A percentile compares a stretch with the other conserved stretches of the same genome.
Evolutionary conservation across 2,113 vertebrate species (phyloP).

Genomic region (Rostratula benghalensis): DNA sequence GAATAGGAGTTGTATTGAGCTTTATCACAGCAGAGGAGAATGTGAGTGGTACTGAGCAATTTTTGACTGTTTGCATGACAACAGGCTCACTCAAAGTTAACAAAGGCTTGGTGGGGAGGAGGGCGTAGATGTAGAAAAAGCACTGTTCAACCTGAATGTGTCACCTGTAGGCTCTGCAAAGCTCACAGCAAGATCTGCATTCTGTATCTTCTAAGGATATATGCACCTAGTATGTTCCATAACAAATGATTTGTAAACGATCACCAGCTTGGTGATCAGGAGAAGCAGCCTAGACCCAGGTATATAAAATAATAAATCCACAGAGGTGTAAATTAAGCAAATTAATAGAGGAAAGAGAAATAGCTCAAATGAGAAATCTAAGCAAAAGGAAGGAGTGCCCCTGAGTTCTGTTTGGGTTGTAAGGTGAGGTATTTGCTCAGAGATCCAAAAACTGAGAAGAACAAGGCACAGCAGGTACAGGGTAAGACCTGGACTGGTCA

Average conservation of each 20-base stretch:
- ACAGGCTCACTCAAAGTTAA: neutral
- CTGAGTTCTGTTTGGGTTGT: neutral
- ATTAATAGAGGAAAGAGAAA: neutral
- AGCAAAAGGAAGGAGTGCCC: neutral
- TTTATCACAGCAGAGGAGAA: neutral
- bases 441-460: neutral
- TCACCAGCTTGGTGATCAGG: neutral
- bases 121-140: neutral
- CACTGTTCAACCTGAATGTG: neutral
- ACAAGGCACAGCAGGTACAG: neutral
- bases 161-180: neutral
- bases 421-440: neutral
- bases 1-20: neutral
- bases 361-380: neutral
- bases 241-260: neutral
- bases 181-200: neutral
- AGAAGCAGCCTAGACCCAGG: neutral
- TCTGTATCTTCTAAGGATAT: neutral
- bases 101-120: neutral
- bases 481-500: neutral
- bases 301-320: neutral
- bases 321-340: neutral
- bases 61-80: neutral
- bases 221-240: neutral
- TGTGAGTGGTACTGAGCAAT: neutral